These are phyloP conservation scores for Crotalus horridus DNA, from an alignment of 2,113 vertebrate genomes.

Conservation along the genomic window DNA sequence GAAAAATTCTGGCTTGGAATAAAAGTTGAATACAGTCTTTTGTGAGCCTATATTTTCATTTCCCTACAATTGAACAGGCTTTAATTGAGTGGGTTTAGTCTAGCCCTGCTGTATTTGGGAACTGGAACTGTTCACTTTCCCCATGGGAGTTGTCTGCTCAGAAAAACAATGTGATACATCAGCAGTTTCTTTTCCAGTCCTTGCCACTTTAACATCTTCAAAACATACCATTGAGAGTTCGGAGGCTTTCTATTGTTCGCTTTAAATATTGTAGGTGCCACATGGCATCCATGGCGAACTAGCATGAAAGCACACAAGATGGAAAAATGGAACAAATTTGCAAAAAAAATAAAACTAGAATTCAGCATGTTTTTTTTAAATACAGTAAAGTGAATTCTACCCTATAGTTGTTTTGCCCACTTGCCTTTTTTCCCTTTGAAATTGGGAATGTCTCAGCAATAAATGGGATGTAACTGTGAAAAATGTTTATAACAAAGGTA, in stretches of 20 bases:
- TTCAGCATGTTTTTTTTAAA: background rate
- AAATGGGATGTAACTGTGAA: background rate
- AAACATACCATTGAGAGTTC: background rate
- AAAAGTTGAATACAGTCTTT: background rate
- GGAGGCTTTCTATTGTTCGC: background rate
- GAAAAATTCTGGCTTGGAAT: background rate
- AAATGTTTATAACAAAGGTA: background rate
- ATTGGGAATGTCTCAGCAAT: background rate
- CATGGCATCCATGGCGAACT: background rate
- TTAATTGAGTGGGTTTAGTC: background rate
- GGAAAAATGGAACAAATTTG: background rate
- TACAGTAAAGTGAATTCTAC: background rate
- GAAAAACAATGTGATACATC: background rate
- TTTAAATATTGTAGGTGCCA: background rate
- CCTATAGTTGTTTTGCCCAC: background rate
- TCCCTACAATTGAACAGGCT: background rate
- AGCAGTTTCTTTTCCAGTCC: background rate
- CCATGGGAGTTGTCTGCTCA: background rate
- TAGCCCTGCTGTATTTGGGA: background rate
- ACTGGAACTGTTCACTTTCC: conserved; percentile 9
- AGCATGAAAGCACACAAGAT: background rate
- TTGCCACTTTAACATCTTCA: background rate
- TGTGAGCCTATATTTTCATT: background rate
- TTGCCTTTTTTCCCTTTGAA: background rate
- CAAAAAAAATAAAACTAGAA: background rate